These are phyloP conservation scores for Leptopilina drosophilae DNA, from an alignment of 2,888 invertebrate genomes.

Conservation along the genomic window DNA sequence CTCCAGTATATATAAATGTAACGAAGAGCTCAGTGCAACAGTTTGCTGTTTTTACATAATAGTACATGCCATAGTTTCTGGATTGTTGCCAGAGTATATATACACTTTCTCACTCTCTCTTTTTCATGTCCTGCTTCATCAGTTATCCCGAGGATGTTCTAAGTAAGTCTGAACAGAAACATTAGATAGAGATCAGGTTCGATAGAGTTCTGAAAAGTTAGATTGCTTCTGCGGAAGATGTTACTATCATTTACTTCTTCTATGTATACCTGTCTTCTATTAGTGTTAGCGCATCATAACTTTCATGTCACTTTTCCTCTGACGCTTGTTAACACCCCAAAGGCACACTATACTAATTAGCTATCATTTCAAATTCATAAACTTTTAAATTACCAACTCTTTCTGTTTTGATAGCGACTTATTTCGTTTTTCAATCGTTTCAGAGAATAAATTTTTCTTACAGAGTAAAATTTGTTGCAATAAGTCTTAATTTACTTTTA, in stretches of 20 bases:
- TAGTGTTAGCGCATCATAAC: not conserved
- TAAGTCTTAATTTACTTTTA: not conserved
- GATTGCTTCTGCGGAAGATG: not conserved
- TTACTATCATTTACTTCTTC: not conserved
- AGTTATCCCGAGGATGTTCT: constrained; percentile 2
- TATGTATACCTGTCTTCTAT: not conserved
- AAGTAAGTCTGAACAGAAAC: constrained; percentile 10
- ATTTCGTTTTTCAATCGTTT: not conserved
- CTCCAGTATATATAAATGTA: not conserved
- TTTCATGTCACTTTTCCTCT: not conserved
- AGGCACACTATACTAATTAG: not conserved
- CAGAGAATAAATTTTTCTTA: not conserved
- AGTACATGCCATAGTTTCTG: constrained; percentile 19
- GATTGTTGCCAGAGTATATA: not conserved
- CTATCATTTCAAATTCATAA: not conserved
- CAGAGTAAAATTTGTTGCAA: no score
- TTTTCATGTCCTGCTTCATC: not conserved
- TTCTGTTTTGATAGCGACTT: not conserved
- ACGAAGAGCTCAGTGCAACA: not conserved
- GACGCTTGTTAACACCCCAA: not conserved
- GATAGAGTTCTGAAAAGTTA: constrained; percentile 34
- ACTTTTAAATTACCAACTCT: not conserved
- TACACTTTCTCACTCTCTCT: no score
- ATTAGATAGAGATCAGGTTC: constrained; percentile 23
- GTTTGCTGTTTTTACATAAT: constrained; percentile 11